phyloP scores from a whole-genome alignment of 2,797 vertebrate genomes.

The Cirrhinus molitorella region DNA sequence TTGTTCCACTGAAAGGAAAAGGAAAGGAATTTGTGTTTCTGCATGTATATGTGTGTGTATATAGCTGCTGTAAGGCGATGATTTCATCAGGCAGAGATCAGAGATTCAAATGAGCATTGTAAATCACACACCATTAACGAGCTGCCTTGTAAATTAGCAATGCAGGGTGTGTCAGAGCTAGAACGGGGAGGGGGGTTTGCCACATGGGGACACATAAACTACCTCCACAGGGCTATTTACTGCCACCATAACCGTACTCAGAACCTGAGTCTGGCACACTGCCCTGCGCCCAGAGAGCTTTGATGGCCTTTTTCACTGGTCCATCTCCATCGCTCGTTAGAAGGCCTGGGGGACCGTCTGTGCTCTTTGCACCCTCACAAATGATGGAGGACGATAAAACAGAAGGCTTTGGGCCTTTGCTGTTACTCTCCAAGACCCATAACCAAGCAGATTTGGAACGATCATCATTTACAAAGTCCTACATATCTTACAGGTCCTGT shows the following conservation, averaged over 20 bases:
- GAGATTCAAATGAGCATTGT: constrained; percentile 78
- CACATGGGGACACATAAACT: constrained; percentile 66
- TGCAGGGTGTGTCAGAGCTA: constrained; percentile 56
- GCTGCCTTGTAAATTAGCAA: constrained; percentile 80
- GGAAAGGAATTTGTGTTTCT: not conserved
- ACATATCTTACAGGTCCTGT: not conserved
- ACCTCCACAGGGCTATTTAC: constrained; percentile 74
- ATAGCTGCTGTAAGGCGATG: constrained; percentile 69
- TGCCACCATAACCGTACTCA: constrained; percentile 56
- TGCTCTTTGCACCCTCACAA: constrained; percentile 41
- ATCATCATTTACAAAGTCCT: constrained; percentile 9
- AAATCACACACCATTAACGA: constrained; percentile 82
- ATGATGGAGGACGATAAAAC: constrained; percentile 44
- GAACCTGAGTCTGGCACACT: constrained; percentile 49
- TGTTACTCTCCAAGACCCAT: constrained; percentile 18
- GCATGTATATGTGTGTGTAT: constrained; percentile 5
- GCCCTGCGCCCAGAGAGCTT: constrained; percentile 38
- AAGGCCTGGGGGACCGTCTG: constrained; percentile 39
- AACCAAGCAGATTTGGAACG: constrained; percentile 15
- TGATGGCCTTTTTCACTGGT: constrained; percentile 52
- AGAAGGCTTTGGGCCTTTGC: constrained; percentile 27
- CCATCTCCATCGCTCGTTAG: constrained; percentile 41
- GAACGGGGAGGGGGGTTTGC: constrained; percentile 26
- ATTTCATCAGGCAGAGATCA: constrained; percentile 81
- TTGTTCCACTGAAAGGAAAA: not conserved